phyloP scores from a whole-genome alignment of 2,797 vertebrate genomes.

The Gymnodraco acuticeps region DNA sequence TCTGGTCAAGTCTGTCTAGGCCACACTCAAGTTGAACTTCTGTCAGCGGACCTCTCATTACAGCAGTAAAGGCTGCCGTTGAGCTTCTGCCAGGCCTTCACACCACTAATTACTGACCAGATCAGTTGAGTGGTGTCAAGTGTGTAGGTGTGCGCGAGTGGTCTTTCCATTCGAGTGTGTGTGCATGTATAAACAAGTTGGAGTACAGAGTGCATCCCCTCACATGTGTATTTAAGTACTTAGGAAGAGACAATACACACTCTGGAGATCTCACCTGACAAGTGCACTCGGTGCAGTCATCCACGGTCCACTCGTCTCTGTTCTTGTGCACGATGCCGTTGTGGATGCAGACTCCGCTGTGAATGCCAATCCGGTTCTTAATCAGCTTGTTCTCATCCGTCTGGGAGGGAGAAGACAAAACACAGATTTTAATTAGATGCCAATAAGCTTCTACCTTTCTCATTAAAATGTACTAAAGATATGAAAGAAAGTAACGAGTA shows the following conservation, averaged over 20 bases:
- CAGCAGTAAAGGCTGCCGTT: constrained; percentile 41
- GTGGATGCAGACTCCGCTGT: constrained; percentile 91
- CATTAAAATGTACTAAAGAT: not conserved
- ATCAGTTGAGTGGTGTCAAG: constrained; percentile 59
- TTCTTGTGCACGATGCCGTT: constrained; percentile 93
- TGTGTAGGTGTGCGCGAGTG: constrained; percentile 3
- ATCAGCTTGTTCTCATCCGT: constrained; percentile 90
- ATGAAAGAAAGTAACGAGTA: not conserved
- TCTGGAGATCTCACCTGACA: constrained; percentile 89
- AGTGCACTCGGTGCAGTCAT: constrained; percentile 96
- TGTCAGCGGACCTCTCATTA: constrained; percentile 72
- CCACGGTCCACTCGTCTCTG: constrained; percentile 94
- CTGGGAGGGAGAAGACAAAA: constrained; percentile 71
- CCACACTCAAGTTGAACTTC: constrained; percentile 51
- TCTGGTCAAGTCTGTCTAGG: constrained; percentile 50
- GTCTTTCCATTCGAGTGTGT: constrained; percentile 15
- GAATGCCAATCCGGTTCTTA: constrained; percentile 82
- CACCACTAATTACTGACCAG: constrained; percentile 76
- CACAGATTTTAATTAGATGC: constrained; percentile 1
- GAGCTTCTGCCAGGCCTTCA: constrained; percentile 59
- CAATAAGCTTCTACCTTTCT: not conserved
- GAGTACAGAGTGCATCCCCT: not conserved
- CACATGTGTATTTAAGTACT: constrained; percentile 24
- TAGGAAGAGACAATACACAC: not conserved
- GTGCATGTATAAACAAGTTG: constrained; percentile 22